These are phyloP conservation scores for Salticus scenicus DNA, from an alignment of 2,888 invertebrate genomes.

Conservation along the genomic window DNA sequence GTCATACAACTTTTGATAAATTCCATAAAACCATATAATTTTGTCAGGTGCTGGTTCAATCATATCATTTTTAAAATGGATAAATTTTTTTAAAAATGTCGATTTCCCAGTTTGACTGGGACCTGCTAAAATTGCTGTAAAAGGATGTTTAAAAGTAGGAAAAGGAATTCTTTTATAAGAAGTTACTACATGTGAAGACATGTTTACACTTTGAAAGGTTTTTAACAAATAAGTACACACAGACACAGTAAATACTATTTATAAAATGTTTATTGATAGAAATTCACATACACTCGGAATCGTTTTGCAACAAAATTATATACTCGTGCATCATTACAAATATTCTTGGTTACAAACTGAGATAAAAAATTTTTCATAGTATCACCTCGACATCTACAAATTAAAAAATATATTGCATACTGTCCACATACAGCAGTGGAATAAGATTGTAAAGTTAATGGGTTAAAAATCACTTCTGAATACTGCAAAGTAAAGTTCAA, in stretches of 20 bases:
- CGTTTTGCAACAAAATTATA: too few relatives aligned
- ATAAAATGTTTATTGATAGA: too few relatives aligned
- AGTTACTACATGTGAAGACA: too few relatives aligned
- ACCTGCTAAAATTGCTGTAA: not conserved
- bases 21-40: too few relatives aligned
- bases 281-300: too few relatives aligned
- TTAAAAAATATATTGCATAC: slow-evolving; percentile 3
- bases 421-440: not conserved
- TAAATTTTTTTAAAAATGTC: not conserved
- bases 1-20: slow-evolving; percentile 26
- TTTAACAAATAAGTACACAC: not conserved
- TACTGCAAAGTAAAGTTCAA: not conserved
- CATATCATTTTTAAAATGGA: not conserved
- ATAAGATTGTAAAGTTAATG: not conserved
- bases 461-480: not conserved
- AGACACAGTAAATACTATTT: too few relatives aligned
- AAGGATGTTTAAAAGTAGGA: not conserved
- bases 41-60: too few relatives aligned
- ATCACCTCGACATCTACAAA: not conserved
- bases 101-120: too few relatives aligned
- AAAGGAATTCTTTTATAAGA: too few relatives aligned
- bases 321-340: too few relatives aligned
- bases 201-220: too few relatives aligned
- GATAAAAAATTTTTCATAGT: not conserved
- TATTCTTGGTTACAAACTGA: too few relatives aligned